A percentile compares a stretch with the other conserved stretches of the same genome.
Conservation (phyloP, 2,797 vertebrate genomes). For the Muscicapa striata region DNA sequence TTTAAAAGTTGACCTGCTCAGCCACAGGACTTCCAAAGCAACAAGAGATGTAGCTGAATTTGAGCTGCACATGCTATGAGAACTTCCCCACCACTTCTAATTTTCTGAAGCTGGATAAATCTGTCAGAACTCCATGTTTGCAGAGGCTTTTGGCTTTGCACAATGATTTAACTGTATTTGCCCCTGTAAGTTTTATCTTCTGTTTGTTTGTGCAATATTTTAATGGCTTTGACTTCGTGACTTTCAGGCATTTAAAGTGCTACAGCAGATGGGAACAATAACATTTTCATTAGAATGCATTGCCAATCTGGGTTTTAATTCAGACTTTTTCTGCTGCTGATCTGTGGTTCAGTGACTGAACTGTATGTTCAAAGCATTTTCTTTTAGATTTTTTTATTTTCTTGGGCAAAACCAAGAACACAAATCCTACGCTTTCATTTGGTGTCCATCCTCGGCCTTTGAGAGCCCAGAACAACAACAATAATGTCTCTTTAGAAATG, state of each 20-base stretch:
- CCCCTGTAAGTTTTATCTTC: not conserved
- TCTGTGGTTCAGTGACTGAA: not conserved
- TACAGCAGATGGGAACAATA: not conserved
- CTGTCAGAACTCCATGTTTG: not conserved
- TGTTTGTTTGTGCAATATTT: not conserved
- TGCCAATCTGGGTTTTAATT: not conserved
- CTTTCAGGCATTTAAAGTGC: not conserved
- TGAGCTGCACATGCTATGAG: not conserved
- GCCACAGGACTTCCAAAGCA: not conserved
- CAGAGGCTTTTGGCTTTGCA: not conserved
- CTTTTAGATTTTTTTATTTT: not conserved
- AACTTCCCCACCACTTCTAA: not conserved
- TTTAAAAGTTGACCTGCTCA: not conserved
- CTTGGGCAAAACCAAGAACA: not conserved
- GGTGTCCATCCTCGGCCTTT: not conserved
- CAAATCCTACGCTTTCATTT: not conserved
- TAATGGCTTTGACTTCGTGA: constrained; percentile 12
- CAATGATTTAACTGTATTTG: not conserved
- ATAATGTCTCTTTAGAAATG: not conserved
- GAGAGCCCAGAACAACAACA: not conserved
- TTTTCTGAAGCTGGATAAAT: not conserved
- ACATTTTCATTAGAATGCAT: not conserved
- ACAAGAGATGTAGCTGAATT: not conserved
- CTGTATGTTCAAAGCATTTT: not conserved
- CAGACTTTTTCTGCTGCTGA: not conserved